Conservation (phyloP, 2,113 vertebrate genomes). For the Megaptera novaeangliae region DNA sequence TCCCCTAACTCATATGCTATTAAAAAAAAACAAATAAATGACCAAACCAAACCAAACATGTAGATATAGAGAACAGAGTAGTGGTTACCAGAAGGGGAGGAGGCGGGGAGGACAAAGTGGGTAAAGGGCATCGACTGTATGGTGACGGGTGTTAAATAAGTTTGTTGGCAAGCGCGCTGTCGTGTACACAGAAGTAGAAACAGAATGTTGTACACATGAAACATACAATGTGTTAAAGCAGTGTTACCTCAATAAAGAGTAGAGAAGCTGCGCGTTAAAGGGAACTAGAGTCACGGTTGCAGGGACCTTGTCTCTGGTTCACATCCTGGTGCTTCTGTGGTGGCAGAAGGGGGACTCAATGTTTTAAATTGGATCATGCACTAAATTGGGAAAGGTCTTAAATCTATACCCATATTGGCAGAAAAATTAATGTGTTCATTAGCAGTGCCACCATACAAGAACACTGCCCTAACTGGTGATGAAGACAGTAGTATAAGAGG, state of each 20-base stretch:
- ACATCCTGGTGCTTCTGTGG: not conserved
- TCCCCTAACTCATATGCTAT: not conserved
- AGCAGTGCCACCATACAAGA: not conserved
- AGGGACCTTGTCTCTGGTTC: not conserved
- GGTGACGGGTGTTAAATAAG: not conserved
- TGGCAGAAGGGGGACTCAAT: not conserved
- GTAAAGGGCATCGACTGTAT: not conserved
- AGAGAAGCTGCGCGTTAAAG: not conserved
- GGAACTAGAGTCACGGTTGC: not conserved
- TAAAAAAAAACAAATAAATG: not conserved
- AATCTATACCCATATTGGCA: not conserved
- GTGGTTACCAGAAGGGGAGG: not conserved
- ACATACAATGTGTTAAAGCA: not conserved
- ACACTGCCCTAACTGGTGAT: too few relatives aligned
- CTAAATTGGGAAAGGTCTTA: not conserved
- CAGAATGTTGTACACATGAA: not conserved
- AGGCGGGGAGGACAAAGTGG: not conserved
- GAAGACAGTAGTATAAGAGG: not conserved
- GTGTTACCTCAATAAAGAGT: not conserved
- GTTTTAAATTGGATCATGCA: not conserved
- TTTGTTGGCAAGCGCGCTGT: not conserved
- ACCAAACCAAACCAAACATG: not conserved
- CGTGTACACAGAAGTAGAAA: not conserved
- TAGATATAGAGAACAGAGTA: fast-evolving
- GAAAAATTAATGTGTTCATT: not conserved